Evolutionary conservation across 2,888 invertebrate genomes (phyloP).

Genomic region (Ernsta delagoae): DNA sequence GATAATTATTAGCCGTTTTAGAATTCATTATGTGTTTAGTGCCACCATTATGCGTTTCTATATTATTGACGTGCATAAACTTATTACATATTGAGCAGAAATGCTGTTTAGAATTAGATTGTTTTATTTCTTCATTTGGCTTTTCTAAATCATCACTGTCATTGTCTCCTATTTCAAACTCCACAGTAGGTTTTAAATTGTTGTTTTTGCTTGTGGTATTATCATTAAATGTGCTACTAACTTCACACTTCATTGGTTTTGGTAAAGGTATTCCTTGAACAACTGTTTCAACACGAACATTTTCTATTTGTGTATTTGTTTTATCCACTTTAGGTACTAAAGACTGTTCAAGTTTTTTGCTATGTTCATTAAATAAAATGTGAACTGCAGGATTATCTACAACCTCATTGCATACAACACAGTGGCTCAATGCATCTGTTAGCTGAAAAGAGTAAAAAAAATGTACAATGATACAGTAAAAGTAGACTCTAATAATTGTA

Average conservation of each 20-base stretch:
- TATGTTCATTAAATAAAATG: not conserved
- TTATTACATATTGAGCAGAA: slow-evolving; percentile 11
- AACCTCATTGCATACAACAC: not conserved
- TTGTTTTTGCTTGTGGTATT: not conserved
- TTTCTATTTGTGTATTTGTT: not conserved
- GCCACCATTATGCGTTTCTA: not conserved
- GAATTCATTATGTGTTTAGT: slow-evolving; percentile 13
- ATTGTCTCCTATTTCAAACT: not conserved
- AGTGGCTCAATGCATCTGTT: not conserved
- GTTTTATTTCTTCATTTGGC: not conserved
- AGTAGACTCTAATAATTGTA: too few relatives aligned
- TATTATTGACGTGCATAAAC: slow-evolving; percentile 18
- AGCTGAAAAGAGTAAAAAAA: not conserved
- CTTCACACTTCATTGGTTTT: not conserved
- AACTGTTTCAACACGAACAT: not conserved
- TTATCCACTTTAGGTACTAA: not conserved
- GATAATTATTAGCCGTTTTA: slow-evolving; percentile 5
- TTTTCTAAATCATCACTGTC: not conserved
- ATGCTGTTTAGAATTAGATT: not conserved
- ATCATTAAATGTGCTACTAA: not conserved
- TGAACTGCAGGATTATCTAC: not conserved
- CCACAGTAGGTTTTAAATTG: not conserved
- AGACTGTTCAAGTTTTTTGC: not conserved
- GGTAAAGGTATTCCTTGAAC: not conserved
- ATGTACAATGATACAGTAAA: too few relatives aligned